phyloP scores from a whole-genome alignment of 2,888 invertebrate genomes.

The Drosophila anceps region DNA sequence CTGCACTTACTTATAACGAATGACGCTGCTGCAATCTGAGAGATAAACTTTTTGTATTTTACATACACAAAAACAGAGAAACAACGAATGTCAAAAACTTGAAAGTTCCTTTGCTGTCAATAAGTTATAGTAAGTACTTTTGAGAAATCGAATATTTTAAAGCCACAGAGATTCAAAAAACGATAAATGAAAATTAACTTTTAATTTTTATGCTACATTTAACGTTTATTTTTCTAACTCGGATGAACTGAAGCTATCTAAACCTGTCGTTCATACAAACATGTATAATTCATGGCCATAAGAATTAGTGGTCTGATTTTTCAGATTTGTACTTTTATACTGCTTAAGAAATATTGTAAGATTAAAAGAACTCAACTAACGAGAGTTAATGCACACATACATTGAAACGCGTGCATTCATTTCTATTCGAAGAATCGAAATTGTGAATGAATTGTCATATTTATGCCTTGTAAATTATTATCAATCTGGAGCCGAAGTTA shows the following conservation, averaged over 20 bases:
- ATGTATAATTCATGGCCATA: too few relatives aligned
- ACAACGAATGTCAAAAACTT: conserved; percentile 19
- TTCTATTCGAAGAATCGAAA: too few relatives aligned
- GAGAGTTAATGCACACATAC: too few relatives aligned
- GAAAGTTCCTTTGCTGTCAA: conserved; percentile 12
- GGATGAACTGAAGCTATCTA: background rate
- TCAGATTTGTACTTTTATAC: too few relatives aligned
- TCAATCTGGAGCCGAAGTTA: too few relatives aligned
- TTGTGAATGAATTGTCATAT: too few relatives aligned
- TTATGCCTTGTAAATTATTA: too few relatives aligned
- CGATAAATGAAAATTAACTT: background rate
- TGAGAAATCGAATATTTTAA: background rate
- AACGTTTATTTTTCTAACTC: background rate
- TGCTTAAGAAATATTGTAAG: too few relatives aligned
- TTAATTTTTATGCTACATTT: background rate
- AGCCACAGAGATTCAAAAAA: background rate
- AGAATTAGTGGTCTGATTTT: too few relatives aligned
- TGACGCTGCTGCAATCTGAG: conserved; percentile 62
- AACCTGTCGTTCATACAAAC: too few relatives aligned
- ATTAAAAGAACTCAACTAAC: too few relatives aligned
- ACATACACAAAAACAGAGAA: conserved; percentile 25
- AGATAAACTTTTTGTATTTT: conserved; percentile 65
- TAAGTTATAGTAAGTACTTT: background rate
- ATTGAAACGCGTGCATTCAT: too few relatives aligned
- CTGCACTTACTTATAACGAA: conserved; percentile 50